Conservation (phyloP, 2,113 vertebrate species). For the Sceloporus tristichus region DNA sequence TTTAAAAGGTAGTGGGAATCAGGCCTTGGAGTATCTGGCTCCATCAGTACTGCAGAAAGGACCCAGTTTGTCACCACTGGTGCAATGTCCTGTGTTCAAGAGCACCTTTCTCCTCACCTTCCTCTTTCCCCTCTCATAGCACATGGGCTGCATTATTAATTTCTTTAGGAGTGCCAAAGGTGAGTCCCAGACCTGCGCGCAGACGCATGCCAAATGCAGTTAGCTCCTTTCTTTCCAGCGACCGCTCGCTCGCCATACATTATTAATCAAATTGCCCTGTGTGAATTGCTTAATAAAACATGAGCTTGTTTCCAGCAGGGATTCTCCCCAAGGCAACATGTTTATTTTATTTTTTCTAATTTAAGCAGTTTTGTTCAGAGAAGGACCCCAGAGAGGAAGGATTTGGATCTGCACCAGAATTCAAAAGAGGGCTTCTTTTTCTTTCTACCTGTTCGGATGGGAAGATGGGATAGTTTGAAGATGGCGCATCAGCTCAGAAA, state of each 20-base stretch:
- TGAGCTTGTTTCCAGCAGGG: conserved; percentile 51
- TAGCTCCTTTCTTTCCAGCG: neutral
- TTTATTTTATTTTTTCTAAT: conserved; percentile 47
- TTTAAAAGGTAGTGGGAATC: no score
- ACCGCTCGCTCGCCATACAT: conserved; percentile 25
- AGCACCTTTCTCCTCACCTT: neutral
- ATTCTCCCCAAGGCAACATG: conserved; percentile 26
- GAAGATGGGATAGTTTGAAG: no score
- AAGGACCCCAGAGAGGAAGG: neutral
- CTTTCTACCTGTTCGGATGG: no score
- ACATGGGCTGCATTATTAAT: neutral
- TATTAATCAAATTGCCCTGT: conserved; percentile 40
- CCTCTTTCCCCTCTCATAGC: no score
- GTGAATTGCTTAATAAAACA: conserved; percentile 55
- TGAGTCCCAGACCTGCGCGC: conserved; percentile 7
- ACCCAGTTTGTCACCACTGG: no score
- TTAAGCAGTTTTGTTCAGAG: conserved; percentile 44
- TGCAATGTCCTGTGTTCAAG: no score
- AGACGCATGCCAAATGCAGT: neutral
- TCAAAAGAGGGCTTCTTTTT: neutral
- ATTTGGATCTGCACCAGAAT: conserved; percentile 17
- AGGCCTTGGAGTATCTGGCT: no score
- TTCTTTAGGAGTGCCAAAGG: neutral
- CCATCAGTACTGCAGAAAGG: no score
- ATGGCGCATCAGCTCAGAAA: no score